Evolutionary conservation across 2,888 invertebrate genomes (phyloP).

Genomic region (Tenthredo mesomela): DNA sequence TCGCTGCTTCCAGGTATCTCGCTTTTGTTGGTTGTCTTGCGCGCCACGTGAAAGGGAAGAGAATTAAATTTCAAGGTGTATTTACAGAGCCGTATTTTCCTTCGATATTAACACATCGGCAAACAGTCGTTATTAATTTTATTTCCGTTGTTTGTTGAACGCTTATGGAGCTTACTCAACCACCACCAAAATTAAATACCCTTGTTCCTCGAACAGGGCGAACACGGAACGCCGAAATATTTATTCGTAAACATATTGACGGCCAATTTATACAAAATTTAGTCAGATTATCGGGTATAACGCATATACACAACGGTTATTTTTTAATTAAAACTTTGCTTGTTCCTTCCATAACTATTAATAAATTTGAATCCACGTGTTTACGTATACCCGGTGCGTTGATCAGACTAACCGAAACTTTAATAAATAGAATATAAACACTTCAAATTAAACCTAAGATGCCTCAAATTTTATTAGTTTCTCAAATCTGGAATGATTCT

Average conservation of each 20-base stretch:
- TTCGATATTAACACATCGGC: conserved; percentile 64
- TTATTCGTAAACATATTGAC: conserved; percentile 48
- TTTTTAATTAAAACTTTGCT: neutral
- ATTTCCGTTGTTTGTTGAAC: conserved; percentile 60
- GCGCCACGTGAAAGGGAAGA: conserved; percentile 18
- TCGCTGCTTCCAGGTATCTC: neutral
- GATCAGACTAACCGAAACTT: neutral
- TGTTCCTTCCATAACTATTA: neutral
- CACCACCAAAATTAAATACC: conserved; percentile 52
- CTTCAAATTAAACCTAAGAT: neutral
- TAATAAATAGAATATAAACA: neutral
- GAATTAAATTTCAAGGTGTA: conserved; percentile 62
- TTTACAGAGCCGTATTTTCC: conserved; percentile 63
- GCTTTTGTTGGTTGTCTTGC: conserved; percentile 11
- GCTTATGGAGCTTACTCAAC: conserved; percentile 53
- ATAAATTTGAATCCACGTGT: neutral
- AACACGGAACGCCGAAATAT: conserved; percentile 20
- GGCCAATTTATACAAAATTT: conserved; percentile 33
- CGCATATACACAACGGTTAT: neutral
- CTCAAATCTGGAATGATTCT: neutral
- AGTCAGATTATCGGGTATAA: conserved; percentile 28
- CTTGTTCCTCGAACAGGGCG: conserved; percentile 26
- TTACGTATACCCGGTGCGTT: neutral
- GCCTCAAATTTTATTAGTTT: neutral
- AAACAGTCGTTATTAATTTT: conserved; percentile 65